Conservation (phyloP, 2,888 invertebrate genomes). For the Caenorhabditis sinica region DNA sequence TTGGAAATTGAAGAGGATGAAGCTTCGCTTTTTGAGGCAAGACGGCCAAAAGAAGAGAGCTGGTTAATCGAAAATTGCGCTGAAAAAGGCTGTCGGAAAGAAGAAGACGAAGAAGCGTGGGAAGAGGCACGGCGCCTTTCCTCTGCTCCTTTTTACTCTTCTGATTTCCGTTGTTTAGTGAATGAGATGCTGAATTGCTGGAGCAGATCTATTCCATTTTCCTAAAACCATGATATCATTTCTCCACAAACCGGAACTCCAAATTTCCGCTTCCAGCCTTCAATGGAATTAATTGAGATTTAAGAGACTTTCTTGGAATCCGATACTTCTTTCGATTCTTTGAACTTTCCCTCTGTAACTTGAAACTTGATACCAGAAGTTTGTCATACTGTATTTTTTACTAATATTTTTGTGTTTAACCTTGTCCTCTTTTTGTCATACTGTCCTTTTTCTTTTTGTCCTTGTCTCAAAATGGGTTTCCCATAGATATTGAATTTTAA, state of each 20-base stretch:
- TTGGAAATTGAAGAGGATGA: constrained; percentile 59
- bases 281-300: neutral
- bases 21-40: constrained; percentile 24
- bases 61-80: constrained; percentile 62
- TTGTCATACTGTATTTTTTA: neutral
- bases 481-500: neutral
- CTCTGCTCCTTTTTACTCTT: constrained; percentile 14
- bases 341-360: neutral
- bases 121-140: constrained; percentile 34
- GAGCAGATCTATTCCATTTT: constrained; percentile 7
- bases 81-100: constrained; percentile 35
- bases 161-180: constrained; percentile 42
- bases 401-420: neutral
- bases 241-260: neutral
- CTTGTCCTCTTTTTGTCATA: neutral
- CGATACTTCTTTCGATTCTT: neutral
- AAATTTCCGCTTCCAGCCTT: neutral
- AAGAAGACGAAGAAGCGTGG: constrained; percentile 48
- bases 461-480: neutral
- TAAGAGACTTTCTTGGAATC: neutral
- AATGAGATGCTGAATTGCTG: constrained; percentile 1
- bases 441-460: neutral
- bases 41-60: constrained; percentile 13
- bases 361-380: too few relatives aligned
- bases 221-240: constrained; percentile 8